phyloP scores from a whole-genome alignment of 2,113 vertebrate species.

The Synchiropus splendidus region DNA sequence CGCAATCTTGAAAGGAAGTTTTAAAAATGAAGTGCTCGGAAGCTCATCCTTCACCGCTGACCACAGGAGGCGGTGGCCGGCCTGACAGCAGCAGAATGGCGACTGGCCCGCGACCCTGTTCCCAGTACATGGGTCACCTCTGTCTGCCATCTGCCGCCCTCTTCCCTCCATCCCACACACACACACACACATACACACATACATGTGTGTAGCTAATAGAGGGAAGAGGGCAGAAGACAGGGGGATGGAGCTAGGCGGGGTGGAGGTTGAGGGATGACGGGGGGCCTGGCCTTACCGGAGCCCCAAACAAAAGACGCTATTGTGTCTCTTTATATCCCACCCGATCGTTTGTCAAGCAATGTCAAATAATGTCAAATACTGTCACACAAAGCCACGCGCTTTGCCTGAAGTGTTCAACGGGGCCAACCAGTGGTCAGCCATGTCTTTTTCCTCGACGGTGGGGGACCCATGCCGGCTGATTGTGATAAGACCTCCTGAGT shows the following conservation, averaged over 20 bases:
- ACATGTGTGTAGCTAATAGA: conserved; percentile 40
- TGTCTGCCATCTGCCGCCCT: conserved; percentile 81
- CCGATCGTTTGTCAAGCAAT: conserved; percentile 50
- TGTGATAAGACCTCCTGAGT: conserved; percentile 2
- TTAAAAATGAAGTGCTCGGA: conserved; percentile 39
- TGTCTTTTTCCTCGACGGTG: conserved; percentile 2
- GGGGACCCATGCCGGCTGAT: neutral
- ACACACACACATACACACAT: conserved; percentile 28
- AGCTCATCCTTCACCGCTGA: conserved; percentile 67
- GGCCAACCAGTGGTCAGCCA: conserved; percentile 16
- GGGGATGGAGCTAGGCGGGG: conserved; percentile 2
- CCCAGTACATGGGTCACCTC: conserved; percentile 76
- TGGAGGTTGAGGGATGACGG: conserved; percentile 4
- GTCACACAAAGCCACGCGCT: conserved; percentile 43
- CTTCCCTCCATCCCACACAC: conserved; percentile 29
- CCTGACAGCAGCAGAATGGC: conserved; percentile 67
- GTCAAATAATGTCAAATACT: conserved; percentile 54
- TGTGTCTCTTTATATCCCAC: conserved; percentile 46
- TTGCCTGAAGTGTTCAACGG: conserved; percentile 22
- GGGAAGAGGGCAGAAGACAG: conserved; percentile 2
- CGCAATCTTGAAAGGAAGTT: conserved; percentile 14
- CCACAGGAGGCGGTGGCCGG: conserved; percentile 61
- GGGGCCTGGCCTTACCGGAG: conserved; percentile 23
- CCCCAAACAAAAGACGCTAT: conserved; percentile 47
- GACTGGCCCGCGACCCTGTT: conserved; percentile 68